Conservation (phyloP, 2,888 invertebrate genomes). For the Clivina fossor region DNA sequence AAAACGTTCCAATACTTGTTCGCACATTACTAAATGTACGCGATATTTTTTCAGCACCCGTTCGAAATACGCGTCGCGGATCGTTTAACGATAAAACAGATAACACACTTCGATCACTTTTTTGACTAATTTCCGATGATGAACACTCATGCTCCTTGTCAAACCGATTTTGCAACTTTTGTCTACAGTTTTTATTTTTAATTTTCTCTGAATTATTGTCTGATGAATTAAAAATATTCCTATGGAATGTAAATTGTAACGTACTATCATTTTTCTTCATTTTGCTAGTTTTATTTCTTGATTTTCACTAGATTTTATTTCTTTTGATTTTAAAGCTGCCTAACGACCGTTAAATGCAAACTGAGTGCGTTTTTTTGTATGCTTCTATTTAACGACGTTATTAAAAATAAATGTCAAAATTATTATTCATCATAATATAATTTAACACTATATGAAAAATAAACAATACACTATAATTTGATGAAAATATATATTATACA, state of each 20-base stretch:
- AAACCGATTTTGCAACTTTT: constrained; percentile 49
- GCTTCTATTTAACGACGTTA: not conserved
- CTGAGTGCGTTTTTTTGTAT: not conserved
- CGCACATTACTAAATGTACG: constrained; percentile 67
- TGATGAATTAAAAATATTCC: constrained; percentile 39
- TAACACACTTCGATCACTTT: constrained; percentile 46
- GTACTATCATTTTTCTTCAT: constrained; percentile 41
- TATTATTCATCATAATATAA: not conserved
- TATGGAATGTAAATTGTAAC: constrained; percentile 46
- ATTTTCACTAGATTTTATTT: constrained; percentile 9
- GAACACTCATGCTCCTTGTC: constrained; percentile 39
- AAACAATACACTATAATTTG: not conserved
- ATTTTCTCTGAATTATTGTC: constrained; percentile 23
- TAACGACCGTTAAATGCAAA: constrained; percentile 21
- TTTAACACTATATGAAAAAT: not conserved
- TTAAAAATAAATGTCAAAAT: not conserved
- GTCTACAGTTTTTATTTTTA: constrained; percentile 44
- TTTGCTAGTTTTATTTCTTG: constrained; percentile 12
- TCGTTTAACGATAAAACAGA: constrained; percentile 59
- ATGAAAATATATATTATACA: not conserved
- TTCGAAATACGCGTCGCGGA: constrained; percentile 65
- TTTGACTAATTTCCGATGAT: constrained; percentile 28
- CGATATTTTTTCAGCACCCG: constrained; percentile 67
- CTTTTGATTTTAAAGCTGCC: constrained; percentile 2
- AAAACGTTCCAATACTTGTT: constrained; percentile 66